phyloP scores from a whole-genome alignment of 2,888 invertebrate species.

The Sepiola atlantica region DNA sequence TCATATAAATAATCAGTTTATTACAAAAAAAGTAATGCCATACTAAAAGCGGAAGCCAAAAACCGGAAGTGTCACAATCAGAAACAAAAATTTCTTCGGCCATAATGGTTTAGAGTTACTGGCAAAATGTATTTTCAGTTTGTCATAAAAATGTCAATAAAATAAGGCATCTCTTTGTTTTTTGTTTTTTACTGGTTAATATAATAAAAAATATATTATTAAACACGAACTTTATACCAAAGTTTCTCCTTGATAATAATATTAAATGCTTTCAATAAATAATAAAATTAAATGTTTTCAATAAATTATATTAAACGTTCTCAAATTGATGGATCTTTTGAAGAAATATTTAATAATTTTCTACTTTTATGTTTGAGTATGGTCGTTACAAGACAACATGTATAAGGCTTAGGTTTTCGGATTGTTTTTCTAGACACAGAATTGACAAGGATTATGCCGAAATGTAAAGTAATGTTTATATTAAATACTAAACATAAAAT shows the following conservation, averaged over 20 bases:
- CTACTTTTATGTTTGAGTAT: neutral
- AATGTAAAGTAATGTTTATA: neutral
- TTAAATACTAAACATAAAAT: neutral
- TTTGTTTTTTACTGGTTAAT: neutral
- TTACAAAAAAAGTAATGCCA: neutral
- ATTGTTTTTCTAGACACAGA: neutral
- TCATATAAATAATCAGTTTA: too few species aligned
- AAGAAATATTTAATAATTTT: neutral
- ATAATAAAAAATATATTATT: neutral
- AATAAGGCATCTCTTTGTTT: neutral
- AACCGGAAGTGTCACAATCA: neutral
- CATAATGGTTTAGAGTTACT: neutral
- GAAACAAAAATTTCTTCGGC: neutral
- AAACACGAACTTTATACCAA: neutral
- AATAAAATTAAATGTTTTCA: neutral
- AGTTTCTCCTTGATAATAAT: neutral
- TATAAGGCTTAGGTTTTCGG: neutral
- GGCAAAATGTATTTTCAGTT: neutral
- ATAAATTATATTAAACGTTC: neutral
- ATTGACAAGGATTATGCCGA: neutral
- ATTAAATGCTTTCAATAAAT: neutral
- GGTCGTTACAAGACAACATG: neutral
- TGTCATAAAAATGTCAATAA: neutral
- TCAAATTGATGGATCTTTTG: neutral
- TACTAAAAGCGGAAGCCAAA: neutral